phyloP scores from a whole-genome alignment of 2,888 invertebrate species.

The Drosophila prolongata region DNA sequence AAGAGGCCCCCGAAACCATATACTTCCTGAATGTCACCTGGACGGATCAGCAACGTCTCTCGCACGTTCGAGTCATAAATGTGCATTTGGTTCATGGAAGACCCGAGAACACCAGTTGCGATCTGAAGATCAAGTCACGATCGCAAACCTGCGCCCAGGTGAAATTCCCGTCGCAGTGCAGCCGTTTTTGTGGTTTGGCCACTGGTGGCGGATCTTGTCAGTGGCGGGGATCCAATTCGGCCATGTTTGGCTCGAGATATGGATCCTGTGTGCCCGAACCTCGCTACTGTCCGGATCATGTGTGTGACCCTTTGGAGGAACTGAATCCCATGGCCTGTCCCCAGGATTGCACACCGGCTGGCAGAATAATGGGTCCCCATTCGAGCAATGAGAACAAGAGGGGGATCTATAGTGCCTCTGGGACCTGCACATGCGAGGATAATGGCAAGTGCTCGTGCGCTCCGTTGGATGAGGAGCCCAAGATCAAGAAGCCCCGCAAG shows the following conservation, averaged over 20 bases:
- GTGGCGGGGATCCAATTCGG: slow-evolving; percentile 86
- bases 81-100: slow-evolving; percentile 80
- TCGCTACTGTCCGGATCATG: slow-evolving; percentile 88
- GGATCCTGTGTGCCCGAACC: slow-evolving; percentile 89
- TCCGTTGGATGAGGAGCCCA: slow-evolving; percentile 72
- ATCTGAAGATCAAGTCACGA: slow-evolving; percentile 76
- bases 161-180: slow-evolving; percentile 85
- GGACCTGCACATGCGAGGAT: slow-evolving; percentile 83
- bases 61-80: slow-evolving; percentile 78
- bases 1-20: slow-evolving; percentile 83
- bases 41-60: slow-evolving; percentile 71
- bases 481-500: slow-evolving; percentile 57
- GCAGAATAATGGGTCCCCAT: slow-evolving; percentile 78
- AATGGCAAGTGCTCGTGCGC: slow-evolving; percentile 83
- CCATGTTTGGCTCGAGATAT: slow-evolving; percentile 85
- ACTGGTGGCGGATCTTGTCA: slow-evolving; percentile 85
- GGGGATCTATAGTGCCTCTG: slow-evolving; percentile 82
- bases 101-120: slow-evolving; percentile 79
- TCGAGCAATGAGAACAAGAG: slow-evolving; percentile 75
- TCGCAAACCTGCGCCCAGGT: slow-evolving; percentile 86
- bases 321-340: slow-evolving; percentile 87
- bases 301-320: slow-evolving; percentile 89
- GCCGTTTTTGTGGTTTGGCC: slow-evolving; percentile 86
- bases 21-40: slow-evolving; percentile 83
- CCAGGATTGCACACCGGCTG: slow-evolving; percentile 88